Conservation (phyloP, 2,888 invertebrate species). For the Drosophila formosana region DNA sequence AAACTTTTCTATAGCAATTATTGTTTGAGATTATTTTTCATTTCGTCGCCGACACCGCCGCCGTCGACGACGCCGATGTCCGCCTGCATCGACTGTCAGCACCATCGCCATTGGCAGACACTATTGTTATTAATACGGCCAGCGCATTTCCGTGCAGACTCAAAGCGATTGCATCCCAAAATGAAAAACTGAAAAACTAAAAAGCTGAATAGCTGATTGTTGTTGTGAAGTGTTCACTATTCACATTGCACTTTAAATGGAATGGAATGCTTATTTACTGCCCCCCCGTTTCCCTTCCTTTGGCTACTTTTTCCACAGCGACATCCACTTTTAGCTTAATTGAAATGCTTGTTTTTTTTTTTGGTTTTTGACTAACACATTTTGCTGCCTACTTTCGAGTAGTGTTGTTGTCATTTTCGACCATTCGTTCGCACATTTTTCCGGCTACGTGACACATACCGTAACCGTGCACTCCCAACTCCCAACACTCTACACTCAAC, state of each 20-base stretch:
- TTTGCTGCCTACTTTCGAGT: slow-evolving; percentile 45
- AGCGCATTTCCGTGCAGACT: slow-evolving; percentile 39
- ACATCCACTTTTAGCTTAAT: slow-evolving; percentile 62
- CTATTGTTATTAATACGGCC: slow-evolving; percentile 72
- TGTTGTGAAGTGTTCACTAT: slow-evolving; percentile 21
- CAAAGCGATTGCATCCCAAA: slow-evolving; percentile 58
- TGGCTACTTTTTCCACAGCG: slow-evolving; percentile 8
- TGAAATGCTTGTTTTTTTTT: slow-evolving; percentile 56
- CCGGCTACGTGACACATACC: slow-evolving; percentile 69
- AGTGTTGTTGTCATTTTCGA: slow-evolving; percentile 59
- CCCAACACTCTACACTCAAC: neutral
- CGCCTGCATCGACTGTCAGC: slow-evolving; percentile 42
- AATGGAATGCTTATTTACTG: neutral
- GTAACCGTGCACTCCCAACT: slow-evolving; percentile 19
- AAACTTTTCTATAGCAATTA: slow-evolving; percentile 73
- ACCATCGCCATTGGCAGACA: slow-evolving; percentile 42
- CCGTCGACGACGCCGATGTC: neutral
- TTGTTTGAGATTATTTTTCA: slow-evolving; percentile 76
- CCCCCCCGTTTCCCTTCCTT: neutral
- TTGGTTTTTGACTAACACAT: slow-evolving; percentile 35
- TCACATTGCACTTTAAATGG: slow-evolving; percentile 27
- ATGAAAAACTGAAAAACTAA: slow-evolving; percentile 66
- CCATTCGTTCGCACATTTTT: slow-evolving; percentile 65
- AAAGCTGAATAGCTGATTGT: slow-evolving; percentile 28
- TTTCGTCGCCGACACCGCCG: slow-evolving; percentile 39